Evolutionary conservation across 1,140 invertebrate genomes (phyloP).

Genomic region (Drosophila hydei): DNA sequence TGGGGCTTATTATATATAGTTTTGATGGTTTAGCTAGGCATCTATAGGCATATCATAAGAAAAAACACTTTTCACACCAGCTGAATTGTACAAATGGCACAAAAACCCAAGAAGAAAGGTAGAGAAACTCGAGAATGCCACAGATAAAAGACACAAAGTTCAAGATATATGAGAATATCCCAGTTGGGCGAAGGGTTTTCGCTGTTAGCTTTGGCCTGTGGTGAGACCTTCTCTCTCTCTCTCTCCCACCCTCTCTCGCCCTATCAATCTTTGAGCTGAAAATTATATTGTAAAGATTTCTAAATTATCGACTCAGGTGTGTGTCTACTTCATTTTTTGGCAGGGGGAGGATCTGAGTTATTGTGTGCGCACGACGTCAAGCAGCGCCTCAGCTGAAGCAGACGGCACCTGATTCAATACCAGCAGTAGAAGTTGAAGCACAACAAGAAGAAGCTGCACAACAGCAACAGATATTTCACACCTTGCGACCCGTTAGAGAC

Average conservation of each 20-base stretch:
- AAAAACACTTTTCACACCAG: slow-evolving; percentile 50
- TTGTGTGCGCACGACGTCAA: slow-evolving; percentile 72
- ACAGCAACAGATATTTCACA: slow-evolving; percentile 59
- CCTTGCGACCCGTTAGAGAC: slow-evolving; percentile 65
- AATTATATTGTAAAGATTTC: slow-evolving; percentile 61
- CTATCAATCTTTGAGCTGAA: background rate
- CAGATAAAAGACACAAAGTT: background rate
- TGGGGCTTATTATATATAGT: too few species aligned
- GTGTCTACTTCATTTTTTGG: slow-evolving; percentile 9
- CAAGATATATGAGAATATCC: slow-evolving; percentile 22
- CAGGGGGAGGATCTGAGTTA: slow-evolving; percentile 63
- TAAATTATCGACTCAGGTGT: slow-evolving; percentile 60
- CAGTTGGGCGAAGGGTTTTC: slow-evolving; percentile 10
- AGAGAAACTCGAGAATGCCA: slow-evolving; percentile 9
- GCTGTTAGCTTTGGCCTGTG: slow-evolving; percentile 16
- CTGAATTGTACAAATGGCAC: slow-evolving; percentile 31
- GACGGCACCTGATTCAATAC: slow-evolving; percentile 66
- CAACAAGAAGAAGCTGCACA: slow-evolving; percentile 2
- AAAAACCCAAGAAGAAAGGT: slow-evolving; percentile 14
- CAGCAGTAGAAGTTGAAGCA: slow-evolving; percentile 28
- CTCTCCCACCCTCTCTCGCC: background rate
- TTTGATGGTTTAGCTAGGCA: too few species aligned
- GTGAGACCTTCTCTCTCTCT: background rate
- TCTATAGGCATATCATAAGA: background rate
- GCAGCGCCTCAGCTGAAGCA: slow-evolving; percentile 39